Evolutionary conservation across 2,888 invertebrate genomes (phyloP).

Genomic region (Eupithecia inturbata): DNA sequence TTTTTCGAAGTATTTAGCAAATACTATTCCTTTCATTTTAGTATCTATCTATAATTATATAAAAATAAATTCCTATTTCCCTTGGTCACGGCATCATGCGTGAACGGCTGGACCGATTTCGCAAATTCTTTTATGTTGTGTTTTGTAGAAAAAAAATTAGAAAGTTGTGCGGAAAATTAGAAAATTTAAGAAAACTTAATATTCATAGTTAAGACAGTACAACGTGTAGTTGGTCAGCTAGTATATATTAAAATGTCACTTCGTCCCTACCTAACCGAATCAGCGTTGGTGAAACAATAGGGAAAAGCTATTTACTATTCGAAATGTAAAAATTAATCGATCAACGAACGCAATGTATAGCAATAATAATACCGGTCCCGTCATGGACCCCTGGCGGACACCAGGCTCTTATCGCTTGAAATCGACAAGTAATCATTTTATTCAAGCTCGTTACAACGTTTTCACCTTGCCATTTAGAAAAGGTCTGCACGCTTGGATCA

Average conservation of each 20-base stretch:
- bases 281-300: background rate
- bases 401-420: slow-evolving; percentile 29
- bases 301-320: background rate
- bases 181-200: no score
- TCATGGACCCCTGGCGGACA: slow-evolving; percentile 28
- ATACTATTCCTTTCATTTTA: background rate
- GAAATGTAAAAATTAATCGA: background rate
- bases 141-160: no score
- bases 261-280: background rate
- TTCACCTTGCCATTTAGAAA: slow-evolving; percentile 51
- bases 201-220: no score
- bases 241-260: background rate
- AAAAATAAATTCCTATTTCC: no score
- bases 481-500: slow-evolving; percentile 40
- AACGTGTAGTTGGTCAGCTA: no score
- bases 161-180: no score
- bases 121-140: no score
- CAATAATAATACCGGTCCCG: slow-evolving; percentile 27
- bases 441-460: slow-evolving; percentile 34
- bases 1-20: background rate
- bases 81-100: no score
- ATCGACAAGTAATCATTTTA: slow-evolving; percentile 24
- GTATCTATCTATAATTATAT: no score
- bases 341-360: slow-evolving; percentile 15
- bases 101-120: no score